Evolutionary conservation across 2,888 invertebrate genomes (phyloP).

Genomic region (Druceiella hillmani): DNA sequence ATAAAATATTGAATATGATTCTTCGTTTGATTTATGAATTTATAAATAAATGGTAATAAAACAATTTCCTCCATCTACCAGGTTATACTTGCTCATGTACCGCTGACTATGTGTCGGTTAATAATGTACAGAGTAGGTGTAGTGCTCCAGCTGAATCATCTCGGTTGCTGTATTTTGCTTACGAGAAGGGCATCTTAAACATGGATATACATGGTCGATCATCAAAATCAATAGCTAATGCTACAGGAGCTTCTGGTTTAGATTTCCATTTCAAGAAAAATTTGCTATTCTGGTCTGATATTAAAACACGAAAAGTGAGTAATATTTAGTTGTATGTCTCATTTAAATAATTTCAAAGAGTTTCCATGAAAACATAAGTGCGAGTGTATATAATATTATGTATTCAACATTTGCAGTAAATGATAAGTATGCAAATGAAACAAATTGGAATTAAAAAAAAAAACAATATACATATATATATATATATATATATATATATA

Average conservation of each 20-base stretch:
- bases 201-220: conserved; percentile 65
- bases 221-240: conserved; percentile 64
- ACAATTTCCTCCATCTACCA: conserved; percentile 25
- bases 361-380: too few species aligned
- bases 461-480: too few species aligned
- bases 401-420: too few species aligned
- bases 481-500: too few species aligned
- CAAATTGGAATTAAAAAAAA: too few species aligned
- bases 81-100: conserved; percentile 81
- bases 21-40: not conserved
- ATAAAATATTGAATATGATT: not conserved
- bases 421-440: too few species aligned
- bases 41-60: not conserved
- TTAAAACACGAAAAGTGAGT: conserved; percentile 76
- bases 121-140: conserved; percentile 58
- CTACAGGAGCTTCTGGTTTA: conserved; percentile 79
- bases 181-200: conserved; percentile 64
- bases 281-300: conserved; percentile 84
- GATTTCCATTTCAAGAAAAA: conserved; percentile 78
- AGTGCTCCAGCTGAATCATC: conserved; percentile 53
- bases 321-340: conserved; percentile 26
- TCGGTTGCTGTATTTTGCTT: conserved; percentile 62
- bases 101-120: conserved; percentile 62
- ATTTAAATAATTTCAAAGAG: not conserved
- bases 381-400: too few species aligned